Conservation (phyloP, 2,888 invertebrate species). For the Nezara viridula region DNA sequence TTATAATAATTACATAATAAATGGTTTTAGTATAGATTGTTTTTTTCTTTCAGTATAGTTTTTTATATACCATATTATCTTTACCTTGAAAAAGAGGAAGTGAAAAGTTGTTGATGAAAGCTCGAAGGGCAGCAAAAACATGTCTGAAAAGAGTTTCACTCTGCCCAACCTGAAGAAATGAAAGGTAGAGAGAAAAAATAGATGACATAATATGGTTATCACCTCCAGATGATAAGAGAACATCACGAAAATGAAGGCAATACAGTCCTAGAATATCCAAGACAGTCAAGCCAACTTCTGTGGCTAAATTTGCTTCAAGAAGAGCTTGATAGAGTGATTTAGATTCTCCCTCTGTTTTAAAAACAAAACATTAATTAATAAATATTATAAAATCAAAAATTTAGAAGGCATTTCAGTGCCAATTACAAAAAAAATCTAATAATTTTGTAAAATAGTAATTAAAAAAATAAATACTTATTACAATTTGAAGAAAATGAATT, state of each 20-base stretch:
- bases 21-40: background rate
- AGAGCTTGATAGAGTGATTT: constrained; percentile 76
- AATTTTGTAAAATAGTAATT: no score
- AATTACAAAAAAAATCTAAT: background rate
- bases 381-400: background rate
- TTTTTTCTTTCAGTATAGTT: background rate
- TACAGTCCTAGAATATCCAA: constrained; percentile 90
- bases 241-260: constrained; percentile 80
- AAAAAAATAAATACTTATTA: no score
- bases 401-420: background rate
- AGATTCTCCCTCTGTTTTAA: constrained; percentile 68
- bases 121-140: constrained; percentile 90
- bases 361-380: constrained; percentile 12
- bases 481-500: no score
- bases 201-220: constrained; percentile 85
- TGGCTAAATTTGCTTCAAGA: constrained; percentile 85
- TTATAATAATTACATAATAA: background rate
- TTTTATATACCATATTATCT: background rate
- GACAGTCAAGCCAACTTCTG: constrained; percentile 89
- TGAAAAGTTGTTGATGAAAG: constrained; percentile 92
- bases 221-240: constrained; percentile 74
- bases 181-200: constrained; percentile 87
- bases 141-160: constrained; percentile 92
- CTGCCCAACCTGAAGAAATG: constrained; percentile 89
- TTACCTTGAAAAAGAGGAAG: constrained; percentile 85